Base-by-base conservation (phyloP, 2,888 invertebrate species). In the Rutpela maculata region DNA sequence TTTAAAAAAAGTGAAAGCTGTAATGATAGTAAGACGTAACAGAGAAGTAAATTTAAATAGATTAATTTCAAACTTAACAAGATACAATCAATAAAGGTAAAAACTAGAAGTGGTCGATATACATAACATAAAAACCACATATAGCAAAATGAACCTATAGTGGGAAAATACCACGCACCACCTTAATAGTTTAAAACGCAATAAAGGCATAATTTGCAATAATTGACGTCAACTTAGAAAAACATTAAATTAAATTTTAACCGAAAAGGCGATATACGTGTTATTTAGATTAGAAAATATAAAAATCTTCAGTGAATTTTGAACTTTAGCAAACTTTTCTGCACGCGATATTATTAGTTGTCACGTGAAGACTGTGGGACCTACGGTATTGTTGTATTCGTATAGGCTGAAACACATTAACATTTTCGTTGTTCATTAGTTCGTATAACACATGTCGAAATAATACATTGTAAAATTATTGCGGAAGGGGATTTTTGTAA, bases 341-440 rank as follows among this genome's bases (percentile, higher is more conserved):
- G 74, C 86, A 86, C 86, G 86, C 87, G 82, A 86, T 86, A 86
- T 82, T 85, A 85, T 83, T 84, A 84, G 83, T 83, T 85, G 85
- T 85, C 86, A 87, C 86, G 86, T 84, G 83, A 80, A 80, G 75
- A 75, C 38, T 43, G 9, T 65, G 63, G 7, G 38, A 38, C 63
- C 35, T 65, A 38, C n/a, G 9, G 15, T 38, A 35, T 19, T 7
- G 63, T 17, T 35, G 17, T 63, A 26, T 1, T n/a, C 17, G n/a
- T 31, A 38, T 15, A 11, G 60, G 22, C 62, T 22, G 62, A 31
- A 62, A 62, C 15, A 12, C 43, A 43, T n/a, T 12, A 43, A 43
- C 43, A 7, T 43, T 43, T 12, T 43, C 4, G 12, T 43, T 43
- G 15, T 43, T 15, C 12, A 2, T 6, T 43, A 43, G 5, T 43